Evolutionary conservation across 2,113 vertebrate genomes (phyloP).

Genomic region (Asarcornis scutulata): DNA sequence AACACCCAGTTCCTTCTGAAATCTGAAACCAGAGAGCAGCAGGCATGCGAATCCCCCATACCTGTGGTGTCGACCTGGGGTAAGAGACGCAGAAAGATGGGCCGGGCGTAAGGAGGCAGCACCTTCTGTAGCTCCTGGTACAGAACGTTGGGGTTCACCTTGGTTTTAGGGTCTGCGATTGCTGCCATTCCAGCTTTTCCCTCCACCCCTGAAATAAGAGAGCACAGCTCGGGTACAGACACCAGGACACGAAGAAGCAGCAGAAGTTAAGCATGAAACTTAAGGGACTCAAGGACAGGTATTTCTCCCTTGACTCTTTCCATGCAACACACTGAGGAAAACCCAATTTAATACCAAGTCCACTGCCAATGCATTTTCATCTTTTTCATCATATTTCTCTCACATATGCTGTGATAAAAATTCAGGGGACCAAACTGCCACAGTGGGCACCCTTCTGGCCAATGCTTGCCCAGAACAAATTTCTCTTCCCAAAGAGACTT

Average conservation of each 20-base stretch:
- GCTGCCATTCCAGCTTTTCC: slow-evolving; percentile 92
- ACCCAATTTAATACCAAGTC: rapidly evolving
- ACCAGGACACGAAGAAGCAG: neutral
- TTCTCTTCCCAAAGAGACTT: neutral
- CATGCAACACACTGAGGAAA: neutral
- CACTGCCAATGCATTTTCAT: neutral
- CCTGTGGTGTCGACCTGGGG: slow-evolving; percentile 90
- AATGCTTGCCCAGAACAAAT: neutral
- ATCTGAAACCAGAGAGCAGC: rapidly evolving
- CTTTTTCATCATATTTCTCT: neutral
- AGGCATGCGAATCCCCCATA: neutral
- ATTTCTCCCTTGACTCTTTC: no score
- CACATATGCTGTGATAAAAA: rapidly evolving
- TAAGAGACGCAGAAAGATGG: slow-evolving; percentile 86
- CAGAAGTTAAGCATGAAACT: no score
- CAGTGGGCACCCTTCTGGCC: no score
- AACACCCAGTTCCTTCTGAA: rapidly evolving
- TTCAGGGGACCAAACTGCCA: neutral
- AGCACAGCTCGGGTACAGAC: neutral
- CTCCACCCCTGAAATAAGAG: slow-evolving; percentile 81
- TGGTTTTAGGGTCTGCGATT: slow-evolving; percentile 74
- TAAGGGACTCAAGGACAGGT: neutral
- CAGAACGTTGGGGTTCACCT: slow-evolving; percentile 78
- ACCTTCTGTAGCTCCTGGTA: slow-evolving; percentile 79
- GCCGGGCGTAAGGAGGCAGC: slow-evolving; percentile 86